Base-by-base conservation (phyloP, 1,140 invertebrate genomes). In the Dinoponera quadriceps region DNA sequence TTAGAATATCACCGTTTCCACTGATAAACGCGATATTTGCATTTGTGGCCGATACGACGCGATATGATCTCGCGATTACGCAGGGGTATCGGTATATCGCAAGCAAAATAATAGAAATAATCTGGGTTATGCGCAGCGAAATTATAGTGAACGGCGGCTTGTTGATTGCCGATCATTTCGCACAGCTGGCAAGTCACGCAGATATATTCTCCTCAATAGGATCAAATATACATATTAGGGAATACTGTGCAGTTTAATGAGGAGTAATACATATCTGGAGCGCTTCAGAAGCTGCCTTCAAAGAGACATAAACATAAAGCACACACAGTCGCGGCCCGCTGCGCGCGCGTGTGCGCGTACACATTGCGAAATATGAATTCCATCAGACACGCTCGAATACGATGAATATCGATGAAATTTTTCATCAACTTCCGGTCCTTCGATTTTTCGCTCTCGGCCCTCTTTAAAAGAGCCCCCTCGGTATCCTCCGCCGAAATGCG, bases 141-240 rank as follows among this genome's bases (percentile, higher is more conserved):
- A 80, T 80, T 57, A 69, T 69, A 55, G 75, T 33, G n/a, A n/a
- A n/a, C n/a, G 57, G 38, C 33, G 22, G 65, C 65, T 57, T 80
- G 65, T 80, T 69, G 75, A 80, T 80, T 48, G 65, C 71, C 51
- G 51, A 69, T 77, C 62, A 66, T 69, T 80, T 78, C 75, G 33
- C 66, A 33, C 75, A 80, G 51, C 75, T 80, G 65, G 51, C 63
- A 80, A 80, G 71, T 80, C 75, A 57, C 75, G 71, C 75, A 51
- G 75, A 80, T 80, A 80, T 80, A 78, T 71, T 57, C 75, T 80
- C 75, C 38, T 80, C 75, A 80, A 80, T 69, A 80, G 75, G 75
- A 80, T 80, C 75, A 80, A 80, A 71, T 65, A 65, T 80, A 69
- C 75, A 69, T 80, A 80, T 80, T 80, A 80, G 75, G 66, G 65